A percentile compares a stretch with the other conserved stretches of the same genome.
Conservation (phyloP, 2,797 vertebrate species). For the Tapirus indicus region DNA sequence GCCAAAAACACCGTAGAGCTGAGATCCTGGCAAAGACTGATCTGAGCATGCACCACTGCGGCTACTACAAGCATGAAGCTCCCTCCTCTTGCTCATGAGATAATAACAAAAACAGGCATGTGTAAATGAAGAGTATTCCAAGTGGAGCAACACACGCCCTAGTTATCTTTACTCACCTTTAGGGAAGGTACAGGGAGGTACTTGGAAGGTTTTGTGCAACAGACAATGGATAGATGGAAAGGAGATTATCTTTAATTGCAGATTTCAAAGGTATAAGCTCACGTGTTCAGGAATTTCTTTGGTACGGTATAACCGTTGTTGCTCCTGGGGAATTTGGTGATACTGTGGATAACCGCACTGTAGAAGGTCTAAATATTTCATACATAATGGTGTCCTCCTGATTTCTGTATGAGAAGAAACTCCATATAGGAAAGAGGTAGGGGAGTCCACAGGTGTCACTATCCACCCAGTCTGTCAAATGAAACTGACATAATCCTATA, state of each 20-base stretch:
- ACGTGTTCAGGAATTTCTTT: background rate
- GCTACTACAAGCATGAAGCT: background rate
- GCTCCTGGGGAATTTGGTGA: background rate
- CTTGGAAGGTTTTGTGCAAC: background rate
- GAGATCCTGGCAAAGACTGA: background rate
- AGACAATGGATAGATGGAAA: background rate
- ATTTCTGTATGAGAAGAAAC: background rate
- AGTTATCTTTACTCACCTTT: background rate
- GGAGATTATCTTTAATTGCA: background rate
- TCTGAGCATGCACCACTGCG: rapidly evolving
- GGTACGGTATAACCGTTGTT: background rate
- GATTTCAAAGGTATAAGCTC: background rate
- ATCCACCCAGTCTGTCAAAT: background rate
- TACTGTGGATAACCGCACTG: background rate
- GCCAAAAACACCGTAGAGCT: background rate
- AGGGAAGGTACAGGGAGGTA: background rate
- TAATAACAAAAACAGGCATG: background rate
- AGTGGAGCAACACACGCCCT: background rate
- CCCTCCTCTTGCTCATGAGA: background rate
- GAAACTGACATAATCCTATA: background rate
- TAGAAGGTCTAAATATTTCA: background rate
- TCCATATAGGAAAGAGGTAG: background rate
- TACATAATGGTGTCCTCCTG: background rate
- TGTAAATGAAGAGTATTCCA: background rate
- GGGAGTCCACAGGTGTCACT: background rate